Evolutionary conservation across 2,797 vertebrate species (phyloP), one percentile per base, ranked within the genome.

Genomic region (Bovichtus diacanthus): DNA sequence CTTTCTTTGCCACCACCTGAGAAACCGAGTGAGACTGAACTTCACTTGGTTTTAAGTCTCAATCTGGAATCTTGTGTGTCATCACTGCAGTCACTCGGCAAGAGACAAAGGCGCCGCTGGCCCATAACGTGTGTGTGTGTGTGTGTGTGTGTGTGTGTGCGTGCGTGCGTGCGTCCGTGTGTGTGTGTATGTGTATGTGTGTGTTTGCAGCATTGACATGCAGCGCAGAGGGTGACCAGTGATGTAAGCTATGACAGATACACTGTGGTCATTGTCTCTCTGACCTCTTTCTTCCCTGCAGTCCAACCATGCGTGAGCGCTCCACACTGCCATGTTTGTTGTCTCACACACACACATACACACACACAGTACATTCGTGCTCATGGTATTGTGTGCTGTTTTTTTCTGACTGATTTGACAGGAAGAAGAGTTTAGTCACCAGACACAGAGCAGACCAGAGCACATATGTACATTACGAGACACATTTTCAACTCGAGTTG

Each of bases 201-300:
- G 54, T 77, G 68, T 76, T 27, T 58, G 81, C 29, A 58, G 68
- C 74, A 76, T 83, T 88, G 80, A 87, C 70, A 85, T 73, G 82
- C 78, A 83, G 79, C 60, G 4, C 76, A 73, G 71, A 78, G 81
- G 77, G 82, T 73, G 74, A 74, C 74, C 78, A 66, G 68, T 95
- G 94, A 95, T 93, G 94, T 93, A 94, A 95, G 90, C 86, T 59
- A 81, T 86, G 83, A 84, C 85, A 86, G 87, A 88, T 85, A 94
- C 93, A 93, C 90, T 91, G 88, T 78, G 86, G 88, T 84, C 93
- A 92, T 95, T 94, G 94, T 95, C 84, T 91, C 82, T 77, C 58
- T 74, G 84, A 73, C 90, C 87, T 92, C 84, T 92, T 84, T 88
- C 81, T 77, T 75, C 60, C 76, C 80, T 19, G 74, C 83, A 70